phyloP scores from a whole-genome alignment of 2,797 vertebrate species.

The Hoplostethus atlanticus region DNA sequence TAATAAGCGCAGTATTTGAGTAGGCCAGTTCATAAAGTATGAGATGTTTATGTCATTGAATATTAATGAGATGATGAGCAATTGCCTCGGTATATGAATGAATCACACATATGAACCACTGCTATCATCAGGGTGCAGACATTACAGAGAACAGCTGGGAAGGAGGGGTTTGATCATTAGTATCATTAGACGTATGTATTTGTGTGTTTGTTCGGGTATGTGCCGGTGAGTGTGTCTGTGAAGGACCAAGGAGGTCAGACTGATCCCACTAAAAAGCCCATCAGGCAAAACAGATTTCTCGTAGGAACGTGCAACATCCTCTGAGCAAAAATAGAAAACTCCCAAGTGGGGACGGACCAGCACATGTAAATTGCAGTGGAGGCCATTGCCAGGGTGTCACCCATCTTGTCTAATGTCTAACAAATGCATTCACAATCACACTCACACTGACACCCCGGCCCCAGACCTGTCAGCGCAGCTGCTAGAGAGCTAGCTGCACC shows the following conservation, averaged over 20 bases:
- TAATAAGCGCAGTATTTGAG: constrained; percentile 71
- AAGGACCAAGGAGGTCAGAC: constrained; percentile 31
- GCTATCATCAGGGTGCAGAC: constrained; percentile 49
- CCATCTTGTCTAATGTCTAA: constrained; percentile 68
- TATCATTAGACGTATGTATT: constrained; percentile 36
- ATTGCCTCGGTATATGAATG: constrained; percentile 64
- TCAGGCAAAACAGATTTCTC: constrained; percentile 7
- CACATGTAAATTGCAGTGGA: constrained; percentile 63
- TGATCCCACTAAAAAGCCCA: constrained; percentile 5
- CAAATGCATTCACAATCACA: constrained; percentile 79
- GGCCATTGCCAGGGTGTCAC: constrained; percentile 54
- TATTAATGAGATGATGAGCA: constrained; percentile 79
- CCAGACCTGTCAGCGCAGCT: constrained; percentile 74
- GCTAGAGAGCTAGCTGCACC: constrained; percentile 66
- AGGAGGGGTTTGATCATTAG: constrained; percentile 52
- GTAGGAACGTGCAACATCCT: constrained; percentile 13
- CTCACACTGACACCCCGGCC: constrained; percentile 63
- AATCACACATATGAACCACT: constrained; percentile 75
- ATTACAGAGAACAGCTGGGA: constrained; percentile 63
- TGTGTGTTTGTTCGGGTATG: constrained; percentile 3
- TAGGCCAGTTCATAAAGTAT: constrained; percentile 71
- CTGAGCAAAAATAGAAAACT: constrained; percentile 44
- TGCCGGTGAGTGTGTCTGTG: constrained; percentile 14
- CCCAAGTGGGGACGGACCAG: constrained; percentile 38
- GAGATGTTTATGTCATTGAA: constrained; percentile 79